Conservation (phyloP, 2,888 invertebrate genomes). For the Acrobasis consociella region DNA sequence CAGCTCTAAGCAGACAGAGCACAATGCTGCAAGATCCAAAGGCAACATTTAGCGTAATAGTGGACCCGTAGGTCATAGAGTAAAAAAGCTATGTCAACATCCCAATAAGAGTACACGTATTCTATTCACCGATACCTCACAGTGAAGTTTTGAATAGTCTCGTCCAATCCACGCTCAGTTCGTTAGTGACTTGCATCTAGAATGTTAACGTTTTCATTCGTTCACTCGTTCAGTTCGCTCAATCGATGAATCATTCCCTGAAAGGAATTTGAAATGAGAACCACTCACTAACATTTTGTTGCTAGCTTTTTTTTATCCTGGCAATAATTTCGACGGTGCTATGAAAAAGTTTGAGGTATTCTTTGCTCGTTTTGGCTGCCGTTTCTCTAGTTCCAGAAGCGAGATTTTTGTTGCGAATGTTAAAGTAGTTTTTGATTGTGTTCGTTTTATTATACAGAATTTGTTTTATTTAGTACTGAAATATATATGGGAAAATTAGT, state of each 20-base stretch:
- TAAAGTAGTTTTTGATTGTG: not conserved
- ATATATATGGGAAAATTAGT: not conserved
- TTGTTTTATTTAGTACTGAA: too few relatives aligned
- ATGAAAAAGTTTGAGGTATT: slow-evolving; percentile 1
- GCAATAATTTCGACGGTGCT: slow-evolving; percentile 10
- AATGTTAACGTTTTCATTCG: slow-evolving; percentile 34
- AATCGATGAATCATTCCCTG: slow-evolving; percentile 34
- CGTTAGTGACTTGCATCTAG: slow-evolving; percentile 37
- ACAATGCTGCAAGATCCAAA: too few relatives aligned
- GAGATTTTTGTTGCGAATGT: not conserved
- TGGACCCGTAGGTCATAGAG: not conserved
- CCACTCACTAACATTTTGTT: slow-evolving; percentile 13
- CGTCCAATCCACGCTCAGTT: slow-evolving; percentile 36
- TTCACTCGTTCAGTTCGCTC: slow-evolving; percentile 31
- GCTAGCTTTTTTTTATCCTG: slow-evolving; percentile 20
- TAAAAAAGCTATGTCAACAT: not conserved
- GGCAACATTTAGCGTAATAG: too few relatives aligned
- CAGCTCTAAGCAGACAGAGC: too few relatives aligned
- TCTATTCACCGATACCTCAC: slow-evolving; percentile 22
- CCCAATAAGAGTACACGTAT: slow-evolving; percentile 5
- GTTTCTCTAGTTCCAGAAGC: not conserved
- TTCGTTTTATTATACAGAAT: too few relatives aligned
- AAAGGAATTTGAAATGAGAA: slow-evolving; percentile 25
- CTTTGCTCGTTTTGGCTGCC: not conserved
- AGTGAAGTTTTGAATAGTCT: slow-evolving; percentile 40